Base-by-base conservation (phyloP, 64 coral and sea anemone species). In the Trachythela sp. region DNA sequence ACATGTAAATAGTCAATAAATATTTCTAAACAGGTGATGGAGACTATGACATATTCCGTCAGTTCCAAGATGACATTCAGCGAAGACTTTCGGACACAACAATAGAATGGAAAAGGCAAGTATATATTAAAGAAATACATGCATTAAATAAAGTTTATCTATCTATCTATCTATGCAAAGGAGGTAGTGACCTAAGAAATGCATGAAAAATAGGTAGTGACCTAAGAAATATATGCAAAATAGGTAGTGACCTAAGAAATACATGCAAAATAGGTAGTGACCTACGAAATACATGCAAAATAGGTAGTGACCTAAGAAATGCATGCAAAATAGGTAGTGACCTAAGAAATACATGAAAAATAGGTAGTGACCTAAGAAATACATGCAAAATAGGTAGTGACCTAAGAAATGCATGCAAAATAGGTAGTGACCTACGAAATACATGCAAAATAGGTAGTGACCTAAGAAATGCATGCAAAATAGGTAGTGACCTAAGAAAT, bases 101-200 rank as follows among this genome's bases (percentile, higher is more conserved):
- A 58, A 98, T 93, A 70, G 95, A 98, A 86, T 98, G 95, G 95
- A 94, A 93, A 94, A 98, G 95, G 95, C 94, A 84, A 0, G 13
- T 41, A 13, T 80, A 80, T 35, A 39, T 37, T 37, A 9, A 4
- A 72, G n/a, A n/a, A n/a, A n/a, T n/a, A n/a, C n/a, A n/a, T n/a
- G n/a, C n/a, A n/a, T n/a, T n/a, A n/a, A n/a, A n/a, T 14, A 22
- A 68, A 68, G 5, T 68, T n/a, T n/a, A 68, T 3, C 2, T 22
- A 6, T 68, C 3, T 14, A 68, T 14, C 59, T 6, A 14, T 68
- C 59, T 31, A 14, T n/a, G 59, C 18, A 22, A 22, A 68, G 14
- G 4, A 68, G 30, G 2, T 31, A n/a, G 20, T 8, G 3, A 68
- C 20, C 20, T 5, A 22, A 22, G 3, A 6, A 31, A 4, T 22